Base-by-base conservation (phyloP, 2,888 invertebrate genomes). In the Chaetogeoica ovagalla region DNA sequence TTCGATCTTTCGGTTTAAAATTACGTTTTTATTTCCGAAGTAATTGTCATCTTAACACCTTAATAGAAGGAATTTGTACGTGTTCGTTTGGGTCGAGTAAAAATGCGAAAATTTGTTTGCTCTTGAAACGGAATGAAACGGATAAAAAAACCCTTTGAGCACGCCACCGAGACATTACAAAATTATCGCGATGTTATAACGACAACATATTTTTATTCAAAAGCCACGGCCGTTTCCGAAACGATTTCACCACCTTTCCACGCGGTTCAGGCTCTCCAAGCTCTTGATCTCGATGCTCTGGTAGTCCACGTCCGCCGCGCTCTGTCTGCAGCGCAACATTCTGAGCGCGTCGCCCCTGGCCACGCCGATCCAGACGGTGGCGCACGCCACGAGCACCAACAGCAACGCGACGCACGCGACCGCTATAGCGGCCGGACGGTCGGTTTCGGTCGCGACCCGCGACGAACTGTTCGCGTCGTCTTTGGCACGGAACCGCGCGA, bases 241-340 rank as follows among this genome's bases (percentile, higher is more conserved):
- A n/a, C 15, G 39, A 55, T 39, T 65, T 79, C 11, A 79, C 79
- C 79, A 79, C 23, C 79, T 52, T 71, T 79, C 71, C 23, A 79
- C 65, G 21, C 63, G 70, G 17, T 71, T 57, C n/a, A 71, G 39
- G 30, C 71, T 79, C 13, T 71, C 79, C 23, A 79, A n/a, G 43
- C 71, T 71, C 62, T 79, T 79, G 15, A 79, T 79, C 21, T 79
- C 79, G 15, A 79, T 79, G 6, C 55, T 55, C 48, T 65, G 79
- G 23, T 79, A 79, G 43, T 71, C 70, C n/a, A 79, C 79, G 43
- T 79, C 65, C n/a, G 15, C 57, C 1, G 37, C 6, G 39, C 21
- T 70, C 63, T 8, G 55, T 55, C 62, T 71, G 63, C 79, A 79
- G 11, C 23, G 65, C 9, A 79, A 62, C 8, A 37, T 60, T 11